Evolutionary conservation across 2,113 vertebrate genomes (phyloP).

Genomic region (Eurypyga helias): DNA sequence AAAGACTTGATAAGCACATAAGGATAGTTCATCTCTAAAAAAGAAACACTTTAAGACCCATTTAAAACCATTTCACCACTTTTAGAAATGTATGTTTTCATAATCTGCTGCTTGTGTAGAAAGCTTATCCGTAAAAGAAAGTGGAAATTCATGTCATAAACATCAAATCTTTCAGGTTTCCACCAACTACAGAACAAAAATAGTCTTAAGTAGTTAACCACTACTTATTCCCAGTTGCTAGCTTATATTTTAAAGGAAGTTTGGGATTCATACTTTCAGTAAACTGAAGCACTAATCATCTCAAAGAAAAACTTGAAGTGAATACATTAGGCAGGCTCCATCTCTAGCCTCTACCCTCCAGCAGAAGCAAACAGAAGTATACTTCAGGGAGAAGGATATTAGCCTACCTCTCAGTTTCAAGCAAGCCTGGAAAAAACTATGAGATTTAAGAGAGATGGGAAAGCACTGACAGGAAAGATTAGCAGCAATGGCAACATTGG

Average conservation of each 20-base stretch:
- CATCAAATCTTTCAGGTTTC: not conserved
- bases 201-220: not conserved
- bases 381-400: not conserved
- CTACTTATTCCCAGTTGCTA: not conserved
- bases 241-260: not conserved
- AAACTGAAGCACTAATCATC: not conserved
- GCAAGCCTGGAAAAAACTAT: not conserved
- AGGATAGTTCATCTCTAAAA: not conserved
- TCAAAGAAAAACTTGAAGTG: not conserved
- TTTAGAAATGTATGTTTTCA: not conserved
- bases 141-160: not conserved
- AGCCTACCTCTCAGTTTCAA: not conserved
- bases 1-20: not conserved
- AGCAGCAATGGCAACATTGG: not conserved
- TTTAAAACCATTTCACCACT: not conserved
- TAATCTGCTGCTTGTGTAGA: not conserved
- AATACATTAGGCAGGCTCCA: not conserved
- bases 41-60: not conserved
- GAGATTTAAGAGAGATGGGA: not conserved
- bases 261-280: not conserved
- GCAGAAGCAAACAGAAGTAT: not conserved
- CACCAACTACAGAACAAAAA: not conserved
- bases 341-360: not conserved
- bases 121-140: not conserved
- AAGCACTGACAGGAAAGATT: not conserved